Percentiles rank a stretch among this genome's conserved stretches.
Conservation (phyloP, 2,113 vertebrate genomes). For the Scophthalmus maximus region DNA sequence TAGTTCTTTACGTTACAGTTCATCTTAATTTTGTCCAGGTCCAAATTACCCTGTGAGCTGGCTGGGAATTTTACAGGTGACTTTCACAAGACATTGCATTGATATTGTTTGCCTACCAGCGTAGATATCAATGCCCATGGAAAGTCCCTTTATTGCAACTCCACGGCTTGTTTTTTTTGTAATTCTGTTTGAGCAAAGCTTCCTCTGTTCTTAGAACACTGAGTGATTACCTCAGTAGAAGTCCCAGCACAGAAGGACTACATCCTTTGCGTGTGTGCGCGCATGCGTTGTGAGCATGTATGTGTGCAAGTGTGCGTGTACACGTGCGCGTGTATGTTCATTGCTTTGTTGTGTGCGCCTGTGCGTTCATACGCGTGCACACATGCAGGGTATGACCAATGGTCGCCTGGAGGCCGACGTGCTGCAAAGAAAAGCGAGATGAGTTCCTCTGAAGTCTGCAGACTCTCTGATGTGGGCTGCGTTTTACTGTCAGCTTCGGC, state of each 20-base stretch:
- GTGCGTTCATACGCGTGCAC: too few species aligned
- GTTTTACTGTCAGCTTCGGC: slow-evolving; percentile 65
- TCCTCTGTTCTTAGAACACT: slow-evolving; percentile 72
- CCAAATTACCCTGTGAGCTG: neutral
- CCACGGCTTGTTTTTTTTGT: slow-evolving; percentile 1
- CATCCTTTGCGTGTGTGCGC: slow-evolving; percentile 6
- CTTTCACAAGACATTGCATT: slow-evolving; percentile 5
- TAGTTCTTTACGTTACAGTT: neutral
- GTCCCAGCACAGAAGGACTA: slow-evolving; percentile 13
- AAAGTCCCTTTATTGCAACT: slow-evolving; percentile 61
- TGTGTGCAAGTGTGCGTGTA: neutral
- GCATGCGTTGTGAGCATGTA: neutral
- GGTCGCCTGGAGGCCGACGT: slow-evolving; percentile 19
- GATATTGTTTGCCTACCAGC: slow-evolving; percentile 1
- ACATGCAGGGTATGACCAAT: slow-evolving; percentile 33
- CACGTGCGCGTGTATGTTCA: slow-evolving; percentile 1
- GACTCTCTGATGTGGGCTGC: slow-evolving; percentile 64
- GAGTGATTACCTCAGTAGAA: slow-evolving; percentile 20
- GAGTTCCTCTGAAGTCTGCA: slow-evolving; percentile 60
- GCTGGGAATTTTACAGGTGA: slow-evolving; percentile 24
- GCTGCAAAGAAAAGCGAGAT: slow-evolving; percentile 50
- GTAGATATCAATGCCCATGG: slow-evolving; percentile 31
- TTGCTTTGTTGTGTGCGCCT: neutral
- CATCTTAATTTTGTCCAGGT: neutral
- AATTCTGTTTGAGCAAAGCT: slow-evolving; percentile 32